phyloP scores from a whole-genome alignment of 2,113 vertebrate species.

The Coryphaenoides rupestris region DNA sequence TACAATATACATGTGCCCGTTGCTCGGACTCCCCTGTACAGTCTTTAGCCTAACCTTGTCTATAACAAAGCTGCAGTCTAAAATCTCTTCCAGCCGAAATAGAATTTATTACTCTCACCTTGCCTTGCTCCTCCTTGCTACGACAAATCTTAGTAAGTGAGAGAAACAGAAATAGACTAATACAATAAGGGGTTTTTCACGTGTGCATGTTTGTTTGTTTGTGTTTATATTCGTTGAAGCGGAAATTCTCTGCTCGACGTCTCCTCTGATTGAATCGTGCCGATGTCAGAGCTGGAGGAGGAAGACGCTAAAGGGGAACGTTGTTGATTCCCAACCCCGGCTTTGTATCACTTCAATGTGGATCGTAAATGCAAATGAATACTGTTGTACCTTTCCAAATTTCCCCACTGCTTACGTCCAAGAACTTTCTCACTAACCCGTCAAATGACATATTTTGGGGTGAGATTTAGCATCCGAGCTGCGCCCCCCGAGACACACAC shows the following conservation, averaged over 20 bases:
- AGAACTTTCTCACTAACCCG: no score
- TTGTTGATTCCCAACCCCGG: no score
- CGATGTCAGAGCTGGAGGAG: constrained; percentile 52
- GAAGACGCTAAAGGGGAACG: no score
- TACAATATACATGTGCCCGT: not conserved
- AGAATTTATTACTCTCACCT: not conserved
- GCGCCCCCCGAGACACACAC: no score
- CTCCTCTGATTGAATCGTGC: constrained; percentile 57
- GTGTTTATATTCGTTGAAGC: constrained; percentile 21
- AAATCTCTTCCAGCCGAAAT: not conserved
- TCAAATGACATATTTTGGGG: no score
- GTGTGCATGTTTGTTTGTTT: not conserved
- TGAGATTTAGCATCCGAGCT: no score
- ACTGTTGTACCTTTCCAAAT: no score
- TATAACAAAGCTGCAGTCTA: not conserved
- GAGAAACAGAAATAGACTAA: no score
- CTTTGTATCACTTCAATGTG: no score
- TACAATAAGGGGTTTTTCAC: no score
- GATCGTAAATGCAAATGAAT: no score
- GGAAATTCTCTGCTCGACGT: constrained; percentile 46
- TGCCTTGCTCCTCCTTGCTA: not conserved
- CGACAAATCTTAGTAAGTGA: not conserved
- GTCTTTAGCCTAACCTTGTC: not conserved
- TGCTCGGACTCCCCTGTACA: not conserved
- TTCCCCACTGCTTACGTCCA: no score